Evolutionary conservation across 2,888 invertebrate genomes (phyloP).

Genomic region (Apodemia duryi): DNA sequence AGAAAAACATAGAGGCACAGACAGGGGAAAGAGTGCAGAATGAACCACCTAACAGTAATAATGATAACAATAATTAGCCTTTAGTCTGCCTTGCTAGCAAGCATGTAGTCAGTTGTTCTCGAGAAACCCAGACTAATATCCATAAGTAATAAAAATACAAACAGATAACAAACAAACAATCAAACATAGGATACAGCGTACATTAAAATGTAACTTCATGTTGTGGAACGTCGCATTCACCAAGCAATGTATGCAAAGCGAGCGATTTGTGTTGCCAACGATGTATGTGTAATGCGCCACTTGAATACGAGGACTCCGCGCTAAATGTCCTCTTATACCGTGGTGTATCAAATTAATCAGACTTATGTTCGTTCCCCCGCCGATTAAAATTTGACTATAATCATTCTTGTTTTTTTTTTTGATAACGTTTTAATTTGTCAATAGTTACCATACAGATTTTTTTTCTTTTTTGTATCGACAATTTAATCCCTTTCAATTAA

Average conservation of each 20-base stretch:
- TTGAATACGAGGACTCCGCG: slow-evolving; percentile 44
- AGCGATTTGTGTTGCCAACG: slow-evolving; percentile 51
- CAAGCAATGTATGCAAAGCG: slow-evolving; percentile 49
- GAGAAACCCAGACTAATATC: background rate
- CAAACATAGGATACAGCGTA: slow-evolving; percentile 17
- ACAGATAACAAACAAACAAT: slow-evolving; percentile 8
- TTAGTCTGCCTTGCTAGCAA: no score
- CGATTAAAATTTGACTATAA: no score
- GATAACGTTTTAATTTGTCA: no score
- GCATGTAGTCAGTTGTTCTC: background rate
- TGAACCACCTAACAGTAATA: no score
- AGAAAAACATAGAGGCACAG: no score
- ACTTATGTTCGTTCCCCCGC: no score
- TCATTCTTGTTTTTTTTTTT: no score
- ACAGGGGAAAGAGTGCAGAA: no score
- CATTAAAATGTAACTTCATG: slow-evolving; percentile 26
- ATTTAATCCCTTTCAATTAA: no score
- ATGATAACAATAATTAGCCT: no score
- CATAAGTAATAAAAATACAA: background rate
- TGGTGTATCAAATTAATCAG: slow-evolving; percentile 13
- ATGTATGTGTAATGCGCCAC: slow-evolving; percentile 47
- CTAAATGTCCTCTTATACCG: slow-evolving; percentile 38
- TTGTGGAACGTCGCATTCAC: slow-evolving; percentile 25
- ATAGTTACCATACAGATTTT: no score
- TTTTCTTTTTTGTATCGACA: no score